Conservation (phyloP, 2,888 invertebrate species). For the Eristalis intricaria region DNA sequence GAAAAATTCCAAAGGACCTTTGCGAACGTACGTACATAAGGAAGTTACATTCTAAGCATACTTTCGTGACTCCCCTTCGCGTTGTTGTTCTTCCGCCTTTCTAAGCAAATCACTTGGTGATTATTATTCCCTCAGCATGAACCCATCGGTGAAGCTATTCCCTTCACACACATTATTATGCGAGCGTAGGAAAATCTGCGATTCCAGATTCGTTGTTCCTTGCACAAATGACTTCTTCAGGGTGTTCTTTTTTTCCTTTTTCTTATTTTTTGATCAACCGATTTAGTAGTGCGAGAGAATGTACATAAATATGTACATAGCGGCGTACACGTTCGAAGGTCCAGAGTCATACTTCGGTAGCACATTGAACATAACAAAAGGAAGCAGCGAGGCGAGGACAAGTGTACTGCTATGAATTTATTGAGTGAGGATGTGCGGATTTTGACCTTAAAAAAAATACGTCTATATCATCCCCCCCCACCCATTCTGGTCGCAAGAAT, state of each 20-base stretch:
- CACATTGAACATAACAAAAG: neutral
- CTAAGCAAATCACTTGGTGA: constrained; percentile 62
- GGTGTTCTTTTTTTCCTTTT: neutral
- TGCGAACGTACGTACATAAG: constrained; percentile 49
- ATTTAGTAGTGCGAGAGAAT: constrained; percentile 1
- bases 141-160: constrained; percentile 35
- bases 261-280: constrained; percentile 11
- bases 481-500: too few relatives aligned
- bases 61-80: constrained; percentile 7
- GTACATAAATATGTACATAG: neutral
- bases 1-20: constrained; percentile 25
- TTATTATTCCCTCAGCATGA: constrained; percentile 66
- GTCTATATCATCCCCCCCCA: neutral
- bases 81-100: constrained; percentile 35
- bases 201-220: constrained; percentile 38
- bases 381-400: neutral
- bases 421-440: constrained; percentile 29
- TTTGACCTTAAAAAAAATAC: constrained; percentile 18
- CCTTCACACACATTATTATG: constrained; percentile 15
- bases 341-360: constrained; percentile 11
- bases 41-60: constrained; percentile 45
- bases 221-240: constrained; percentile 4
- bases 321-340: constrained; percentile 21
- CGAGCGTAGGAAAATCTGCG: constrained; percentile 34
- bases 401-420: neutral